Percentiles rank a stretch among this genome's conserved stretches.
Conservation (phyloP, 2,113 vertebrate species). For the Pygoscelis adeliae region DNA sequence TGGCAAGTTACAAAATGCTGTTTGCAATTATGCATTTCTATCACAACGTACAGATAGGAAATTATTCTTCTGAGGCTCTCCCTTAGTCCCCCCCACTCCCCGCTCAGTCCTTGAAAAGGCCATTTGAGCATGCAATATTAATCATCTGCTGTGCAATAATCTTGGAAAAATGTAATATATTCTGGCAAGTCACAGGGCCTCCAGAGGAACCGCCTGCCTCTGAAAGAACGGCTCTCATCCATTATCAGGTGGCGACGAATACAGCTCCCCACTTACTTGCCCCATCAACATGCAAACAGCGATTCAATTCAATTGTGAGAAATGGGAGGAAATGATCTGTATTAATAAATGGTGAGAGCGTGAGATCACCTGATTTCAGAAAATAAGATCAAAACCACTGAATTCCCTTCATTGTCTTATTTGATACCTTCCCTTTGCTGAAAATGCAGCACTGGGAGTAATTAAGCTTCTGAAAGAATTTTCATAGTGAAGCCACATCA, state of each 20-base stretch:
- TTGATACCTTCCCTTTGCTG: conserved; percentile 37
- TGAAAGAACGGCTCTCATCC: neutral
- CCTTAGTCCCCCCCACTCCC: neutral
- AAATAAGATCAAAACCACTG: conserved; percentile 47
- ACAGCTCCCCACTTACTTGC: neutral
- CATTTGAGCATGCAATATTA: conserved; percentile 37
- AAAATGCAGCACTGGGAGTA: conserved; percentile 58
- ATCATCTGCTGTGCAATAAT: conserved; percentile 49
- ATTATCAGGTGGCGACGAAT: neutral
- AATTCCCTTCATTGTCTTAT: conserved; percentile 9
- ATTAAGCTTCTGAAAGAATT: conserved; percentile 64
- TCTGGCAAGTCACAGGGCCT: conserved; percentile 23
- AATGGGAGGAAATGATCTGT: conserved; percentile 43
- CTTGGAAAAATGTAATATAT: conserved; percentile 21
- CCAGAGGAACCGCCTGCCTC: neutral
- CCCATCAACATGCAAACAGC: conserved; percentile 7
- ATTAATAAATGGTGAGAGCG: conserved; percentile 15
- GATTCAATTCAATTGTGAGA: neutral
- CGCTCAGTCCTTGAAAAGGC: conserved; percentile 22
- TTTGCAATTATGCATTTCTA: conserved; percentile 32
- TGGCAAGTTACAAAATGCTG: neutral
- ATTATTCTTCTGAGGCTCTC: conserved; percentile 10
- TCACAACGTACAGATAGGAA: conserved; percentile 11
- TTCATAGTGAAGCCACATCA: conserved; percentile 56
- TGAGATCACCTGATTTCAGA: neutral